phyloP scores from a whole-genome alignment of 2,888 invertebrate genomes.

The Alloscopus bannaensis region DNA sequence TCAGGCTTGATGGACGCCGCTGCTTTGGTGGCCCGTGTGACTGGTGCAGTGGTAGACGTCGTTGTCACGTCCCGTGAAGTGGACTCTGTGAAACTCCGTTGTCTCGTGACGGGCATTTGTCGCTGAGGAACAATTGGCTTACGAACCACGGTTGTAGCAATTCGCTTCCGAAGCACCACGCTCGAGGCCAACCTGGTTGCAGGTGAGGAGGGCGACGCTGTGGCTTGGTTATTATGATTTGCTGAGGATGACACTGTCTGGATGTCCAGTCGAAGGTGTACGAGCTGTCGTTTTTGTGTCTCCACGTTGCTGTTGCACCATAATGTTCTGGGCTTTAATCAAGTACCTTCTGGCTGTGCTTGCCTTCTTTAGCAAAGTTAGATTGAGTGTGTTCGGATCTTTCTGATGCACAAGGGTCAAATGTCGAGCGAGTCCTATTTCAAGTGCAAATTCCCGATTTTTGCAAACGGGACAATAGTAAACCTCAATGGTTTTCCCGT shows the following conservation, averaged over 20 bases:
- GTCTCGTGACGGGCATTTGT: conserved; percentile 30
- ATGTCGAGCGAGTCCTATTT: conserved; percentile 38
- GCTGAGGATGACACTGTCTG: neutral
- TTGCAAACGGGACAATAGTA: conserved; percentile 55
- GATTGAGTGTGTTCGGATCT: conserved; percentile 35
- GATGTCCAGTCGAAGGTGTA: neutral
- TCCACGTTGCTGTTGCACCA: neutral
- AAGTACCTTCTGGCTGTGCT: conserved; percentile 46
- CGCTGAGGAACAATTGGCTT: conserved; percentile 19
- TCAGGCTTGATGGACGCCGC: neutral
- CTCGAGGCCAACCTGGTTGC: conserved; percentile 28
- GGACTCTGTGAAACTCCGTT: neutral
- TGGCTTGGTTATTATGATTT: neutral
- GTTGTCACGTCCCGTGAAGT: neutral
- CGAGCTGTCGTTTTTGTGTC: neutral
- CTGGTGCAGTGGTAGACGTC: neutral
- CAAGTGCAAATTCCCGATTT: conserved; percentile 42
- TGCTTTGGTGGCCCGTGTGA: conserved; percentile 8
- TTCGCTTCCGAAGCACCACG: conserved; percentile 37
- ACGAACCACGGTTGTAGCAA: conserved; percentile 2
- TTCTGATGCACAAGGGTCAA: conserved; percentile 46
- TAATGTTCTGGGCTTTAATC: conserved; percentile 1
- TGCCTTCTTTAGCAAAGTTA: conserved; percentile 40
- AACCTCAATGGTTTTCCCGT: conserved; percentile 26
- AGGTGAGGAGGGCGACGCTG: neutral